Conservation (phyloP, 2,888 invertebrate genomes). For the Oscheius onirici region DNA sequence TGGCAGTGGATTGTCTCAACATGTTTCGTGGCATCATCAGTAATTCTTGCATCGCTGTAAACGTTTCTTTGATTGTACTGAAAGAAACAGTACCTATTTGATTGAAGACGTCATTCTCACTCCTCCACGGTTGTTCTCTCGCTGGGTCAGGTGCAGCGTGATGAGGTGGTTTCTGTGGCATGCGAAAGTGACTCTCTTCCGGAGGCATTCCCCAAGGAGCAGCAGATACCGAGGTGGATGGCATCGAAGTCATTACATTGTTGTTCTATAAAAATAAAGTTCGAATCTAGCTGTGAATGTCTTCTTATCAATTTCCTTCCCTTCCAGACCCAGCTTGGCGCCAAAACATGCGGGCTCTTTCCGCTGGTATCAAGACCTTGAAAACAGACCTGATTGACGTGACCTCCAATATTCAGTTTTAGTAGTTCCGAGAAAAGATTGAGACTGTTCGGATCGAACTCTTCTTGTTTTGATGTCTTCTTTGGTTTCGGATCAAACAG, state of each 20-base stretch:
- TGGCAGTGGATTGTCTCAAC: conserved; percentile 22
- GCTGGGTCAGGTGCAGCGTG: not conserved
- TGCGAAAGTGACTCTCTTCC: conserved; percentile 21
- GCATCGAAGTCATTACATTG: conserved; percentile 2
- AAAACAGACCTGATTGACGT: not conserved
- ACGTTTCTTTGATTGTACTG: not conserved
- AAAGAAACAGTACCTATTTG: not conserved
- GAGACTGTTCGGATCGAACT: conserved; percentile 35
- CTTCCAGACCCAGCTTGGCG: not conserved
- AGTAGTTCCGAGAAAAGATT: conserved; percentile 49
- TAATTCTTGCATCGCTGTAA: conserved; percentile 25
- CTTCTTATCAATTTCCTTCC: conserved; percentile 1
- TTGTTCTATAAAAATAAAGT: not conserved
- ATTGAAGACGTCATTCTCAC: conserved; percentile 21
- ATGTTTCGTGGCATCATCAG: conserved; percentile 13
- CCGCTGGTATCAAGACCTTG: too few species aligned
- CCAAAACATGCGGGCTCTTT: not conserved
- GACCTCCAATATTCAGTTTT: conserved; percentile 45
- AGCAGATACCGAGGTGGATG: conserved; percentile 17
- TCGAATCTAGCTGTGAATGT: not conserved
- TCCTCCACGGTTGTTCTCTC: conserved; percentile 5
- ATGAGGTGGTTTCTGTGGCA: not conserved
- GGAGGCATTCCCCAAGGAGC: conserved; percentile 26
- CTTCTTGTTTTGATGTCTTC: not conserved
- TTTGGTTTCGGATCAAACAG: conserved; percentile 37